A percentile compares a stretch with the other conserved stretches of the same genome.
phyloP scores from a whole-genome alignment of 2,113 vertebrate genomes.

The Platycercus adscitus region DNA sequence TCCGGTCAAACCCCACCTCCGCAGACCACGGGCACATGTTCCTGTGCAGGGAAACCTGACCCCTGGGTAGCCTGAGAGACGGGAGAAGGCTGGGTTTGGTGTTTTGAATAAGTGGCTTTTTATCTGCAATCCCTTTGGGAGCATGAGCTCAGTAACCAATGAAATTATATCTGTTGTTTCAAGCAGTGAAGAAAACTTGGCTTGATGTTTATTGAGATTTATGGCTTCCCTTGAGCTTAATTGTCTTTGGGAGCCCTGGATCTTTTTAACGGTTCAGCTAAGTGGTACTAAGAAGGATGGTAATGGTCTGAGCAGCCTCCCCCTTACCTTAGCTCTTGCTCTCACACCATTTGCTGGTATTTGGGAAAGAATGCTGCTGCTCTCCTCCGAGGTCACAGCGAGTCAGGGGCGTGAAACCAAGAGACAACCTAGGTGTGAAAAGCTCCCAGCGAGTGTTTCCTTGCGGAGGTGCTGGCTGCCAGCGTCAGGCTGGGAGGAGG shows the following conservation, averaged over 20 bases:
- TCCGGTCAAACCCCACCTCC: slow-evolving; percentile 34
- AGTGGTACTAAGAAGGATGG: slow-evolving; percentile 67
- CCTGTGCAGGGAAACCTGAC: slow-evolving; percentile 58
- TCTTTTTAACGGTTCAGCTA: slow-evolving; percentile 71
- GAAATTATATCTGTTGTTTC: slow-evolving; percentile 79
- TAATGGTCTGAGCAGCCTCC: slow-evolving; percentile 45
- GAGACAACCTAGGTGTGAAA: slow-evolving; percentile 66
- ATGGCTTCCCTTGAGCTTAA: slow-evolving; percentile 78
- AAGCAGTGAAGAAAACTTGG: slow-evolving; percentile 73
- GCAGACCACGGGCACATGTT: neutral
- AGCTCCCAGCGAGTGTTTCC: slow-evolving; percentile 21
- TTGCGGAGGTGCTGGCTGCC: neutral
- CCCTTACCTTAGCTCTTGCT: slow-evolving; percentile 63
- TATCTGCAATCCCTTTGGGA: slow-evolving; percentile 77
- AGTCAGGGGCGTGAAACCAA: slow-evolving; percentile 47
- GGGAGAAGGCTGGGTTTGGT: slow-evolving; percentile 53
- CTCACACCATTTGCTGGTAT: slow-evolving; percentile 65
- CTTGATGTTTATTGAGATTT: slow-evolving; percentile 76
- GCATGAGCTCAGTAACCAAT: slow-evolving; percentile 71
- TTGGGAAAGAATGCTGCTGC: slow-evolving; percentile 57
- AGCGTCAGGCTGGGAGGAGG: neutral
- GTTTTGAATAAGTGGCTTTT: slow-evolving; percentile 78
- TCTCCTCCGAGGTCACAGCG: slow-evolving; percentile 54
- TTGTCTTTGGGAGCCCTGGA: slow-evolving; percentile 71
- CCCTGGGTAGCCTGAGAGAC: slow-evolving; percentile 44